Evolutionary conservation across 2,797 vertebrate genomes (phyloP).

Genomic region (Tragopan temminckii): DNA sequence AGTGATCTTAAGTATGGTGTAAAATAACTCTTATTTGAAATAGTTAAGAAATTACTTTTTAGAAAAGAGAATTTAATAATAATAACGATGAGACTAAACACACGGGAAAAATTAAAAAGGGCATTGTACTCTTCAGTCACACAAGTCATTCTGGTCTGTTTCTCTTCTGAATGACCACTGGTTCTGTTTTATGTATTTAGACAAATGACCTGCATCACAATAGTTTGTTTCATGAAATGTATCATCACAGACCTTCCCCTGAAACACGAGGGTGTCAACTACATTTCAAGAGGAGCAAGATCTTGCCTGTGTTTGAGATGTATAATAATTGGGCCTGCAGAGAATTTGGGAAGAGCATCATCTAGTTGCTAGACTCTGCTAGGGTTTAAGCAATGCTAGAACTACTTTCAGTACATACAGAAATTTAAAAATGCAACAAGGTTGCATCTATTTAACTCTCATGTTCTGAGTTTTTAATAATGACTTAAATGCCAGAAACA

Average conservation of each 20-base stretch:
- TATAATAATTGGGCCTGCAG: not conserved
- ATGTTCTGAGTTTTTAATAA: not conserved
- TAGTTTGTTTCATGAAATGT: not conserved
- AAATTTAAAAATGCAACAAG: not conserved
- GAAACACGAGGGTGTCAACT: not conserved
- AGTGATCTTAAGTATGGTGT: not conserved
- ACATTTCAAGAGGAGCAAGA: not conserved
- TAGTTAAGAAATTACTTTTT: not conserved
- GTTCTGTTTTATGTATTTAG: not conserved
- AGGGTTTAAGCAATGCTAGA: not conserved
- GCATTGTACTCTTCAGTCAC: not conserved
- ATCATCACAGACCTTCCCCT: not conserved
- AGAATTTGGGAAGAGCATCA: not conserved
- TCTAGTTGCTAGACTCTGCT: not conserved
- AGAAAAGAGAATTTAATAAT: not conserved
- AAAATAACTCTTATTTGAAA: not conserved
- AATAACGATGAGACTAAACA: not conserved
- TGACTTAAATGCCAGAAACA: not conserved
- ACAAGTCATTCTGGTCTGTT: not conserved
- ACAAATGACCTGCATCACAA: not conserved
- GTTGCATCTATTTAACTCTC: not conserved
- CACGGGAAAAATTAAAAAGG: not conserved
- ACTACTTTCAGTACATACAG: not conserved
- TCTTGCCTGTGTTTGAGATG: fast-evolving
- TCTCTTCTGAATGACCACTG: not conserved